phyloP scores from a whole-genome alignment of 2,797 vertebrate species.

The Notolabrus celidotus region DNA sequence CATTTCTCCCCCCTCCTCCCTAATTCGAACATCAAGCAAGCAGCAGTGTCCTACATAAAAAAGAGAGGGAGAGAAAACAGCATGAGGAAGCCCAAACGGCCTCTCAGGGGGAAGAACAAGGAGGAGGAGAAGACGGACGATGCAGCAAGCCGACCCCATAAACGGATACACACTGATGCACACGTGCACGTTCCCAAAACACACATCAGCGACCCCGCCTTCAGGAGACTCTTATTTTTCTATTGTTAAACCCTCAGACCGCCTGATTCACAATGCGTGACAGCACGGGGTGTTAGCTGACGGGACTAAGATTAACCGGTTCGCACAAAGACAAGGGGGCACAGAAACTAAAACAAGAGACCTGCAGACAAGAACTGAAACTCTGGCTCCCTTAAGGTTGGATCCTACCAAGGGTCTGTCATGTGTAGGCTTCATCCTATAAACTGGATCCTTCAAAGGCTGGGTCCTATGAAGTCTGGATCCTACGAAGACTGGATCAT shows the following conservation, averaged over 20 bases:
- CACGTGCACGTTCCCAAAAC: constrained; percentile 14
- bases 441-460: too few species aligned
- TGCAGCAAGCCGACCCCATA: constrained; percentile 41
- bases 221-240: constrained; percentile 41
- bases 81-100: constrained; percentile 68
- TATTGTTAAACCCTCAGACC: constrained; percentile 52
- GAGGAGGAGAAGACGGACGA: constrained; percentile 53
- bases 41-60: constrained; percentile 76
- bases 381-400: too few species aligned
- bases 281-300: constrained; percentile 47
- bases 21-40: constrained; percentile 66
- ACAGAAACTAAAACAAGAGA: not conserved
- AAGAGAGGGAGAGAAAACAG: constrained; percentile 19
- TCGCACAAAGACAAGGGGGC: constrained; percentile 7
- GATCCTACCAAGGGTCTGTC: too few species aligned
- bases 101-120: constrained; percentile 65
- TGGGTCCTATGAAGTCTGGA: too few species aligned
- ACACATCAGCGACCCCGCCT: constrained; percentile 40
- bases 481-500: too few species aligned
- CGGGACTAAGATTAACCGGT: constrained; percentile 49
- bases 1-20: not conserved
- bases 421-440: too few species aligned
- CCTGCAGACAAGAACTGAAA: constrained; percentile 1
- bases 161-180: constrained; percentile 44
- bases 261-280: constrained; percentile 64